Evolutionary conservation across 2,888 invertebrate species (phyloP).

Genomic region (Nyleta sp.): DNA sequence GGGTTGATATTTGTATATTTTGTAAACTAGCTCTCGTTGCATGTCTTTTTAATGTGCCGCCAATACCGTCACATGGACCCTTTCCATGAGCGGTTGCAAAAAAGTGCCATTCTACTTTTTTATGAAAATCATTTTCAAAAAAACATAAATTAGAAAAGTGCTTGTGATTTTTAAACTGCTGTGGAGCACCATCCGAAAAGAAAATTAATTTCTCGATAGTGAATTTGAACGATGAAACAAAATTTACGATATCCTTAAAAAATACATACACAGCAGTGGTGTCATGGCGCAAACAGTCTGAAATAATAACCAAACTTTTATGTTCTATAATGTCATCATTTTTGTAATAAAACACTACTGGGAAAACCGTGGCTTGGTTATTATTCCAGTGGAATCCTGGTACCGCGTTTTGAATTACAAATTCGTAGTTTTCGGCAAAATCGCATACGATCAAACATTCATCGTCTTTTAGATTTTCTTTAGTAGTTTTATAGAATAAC

Average conservation of each 20-base stretch:
- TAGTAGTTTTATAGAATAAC: conserved; percentile 21
- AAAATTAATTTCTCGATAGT: conserved; percentile 37
- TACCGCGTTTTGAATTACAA: conserved; percentile 45
- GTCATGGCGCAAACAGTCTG: conserved; percentile 66
- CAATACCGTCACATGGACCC: conserved; percentile 30
- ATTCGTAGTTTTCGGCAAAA: conserved; percentile 59
- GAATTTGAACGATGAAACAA: conserved; percentile 11
- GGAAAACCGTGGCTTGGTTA: conserved; percentile 55
- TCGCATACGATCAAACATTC: conserved; percentile 46
- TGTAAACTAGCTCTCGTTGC: conserved; percentile 37
- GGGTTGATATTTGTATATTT: conserved; percentile 29
- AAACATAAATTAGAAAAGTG: conserved; percentile 12
- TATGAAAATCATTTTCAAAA: conserved; percentile 20
- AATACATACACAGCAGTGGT: conserved; percentile 45
- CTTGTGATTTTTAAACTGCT: conserved; percentile 35
- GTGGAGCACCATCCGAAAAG: conserved; percentile 28
- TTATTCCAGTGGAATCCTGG: conserved; percentile 62
- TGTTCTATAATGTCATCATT: conserved; percentile 28
- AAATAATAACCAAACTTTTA: conserved; percentile 58
- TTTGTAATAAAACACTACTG: conserved; percentile 49
- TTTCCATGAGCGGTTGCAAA: conserved; percentile 39
- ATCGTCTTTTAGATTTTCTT: conserved; percentile 16
- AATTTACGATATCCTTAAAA: conserved; percentile 29
- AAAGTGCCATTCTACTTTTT: conserved; percentile 32
- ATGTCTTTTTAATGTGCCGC: conserved; percentile 37